These are phyloP conservation scores for Gonocerus acuteangulatus DNA, from an alignment of 2,888 invertebrate species.

Conservation along the genomic window DNA sequence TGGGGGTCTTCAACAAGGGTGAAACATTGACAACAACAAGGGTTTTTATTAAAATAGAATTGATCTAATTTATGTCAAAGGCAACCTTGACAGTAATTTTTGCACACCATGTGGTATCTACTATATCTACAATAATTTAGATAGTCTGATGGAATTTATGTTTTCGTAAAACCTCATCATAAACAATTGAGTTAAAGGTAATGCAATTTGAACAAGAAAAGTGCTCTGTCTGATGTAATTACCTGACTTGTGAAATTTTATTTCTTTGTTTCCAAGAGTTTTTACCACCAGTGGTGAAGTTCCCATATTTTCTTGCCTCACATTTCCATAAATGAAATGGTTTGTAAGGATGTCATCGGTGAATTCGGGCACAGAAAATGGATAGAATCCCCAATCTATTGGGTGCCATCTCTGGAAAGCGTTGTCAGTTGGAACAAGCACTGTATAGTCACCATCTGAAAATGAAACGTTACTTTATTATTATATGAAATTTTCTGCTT, in stretches of 20 bases:
- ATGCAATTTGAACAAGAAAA: too few relatives aligned
- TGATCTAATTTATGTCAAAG: too few relatives aligned
- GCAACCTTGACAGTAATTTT: too few relatives aligned
- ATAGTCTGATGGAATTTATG: too few relatives aligned
- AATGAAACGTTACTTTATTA: constrained; percentile 16
- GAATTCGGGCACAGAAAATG: constrained; percentile 58
- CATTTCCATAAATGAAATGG: constrained; percentile 53
- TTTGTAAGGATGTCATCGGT: constrained; percentile 55
- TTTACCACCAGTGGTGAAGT: constrained; percentile 44
- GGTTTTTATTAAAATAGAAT: too few relatives aligned
- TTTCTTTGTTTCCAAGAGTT: constrained; percentile 53
- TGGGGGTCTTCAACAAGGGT: too few relatives aligned
- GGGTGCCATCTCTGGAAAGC: constrained; percentile 62
- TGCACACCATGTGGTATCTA: too few relatives aligned
- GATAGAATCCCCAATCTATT: constrained; percentile 63
- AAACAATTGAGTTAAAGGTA: too few relatives aligned
- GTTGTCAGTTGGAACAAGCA: constrained; percentile 56
- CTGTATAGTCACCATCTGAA: constrained; percentile 52
- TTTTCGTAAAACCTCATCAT: too few relatives aligned
- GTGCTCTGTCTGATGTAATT: too few relatives aligned
- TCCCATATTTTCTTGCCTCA: constrained; percentile 51
- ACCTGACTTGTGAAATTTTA: constrained; percentile 53
- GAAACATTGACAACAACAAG: too few relatives aligned
- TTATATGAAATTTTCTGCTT: not conserved
- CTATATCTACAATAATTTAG: too few relatives aligned